Evolutionary conservation across 2,888 invertebrate species (phyloP).

Genomic region (Ellobium chinense): DNA sequence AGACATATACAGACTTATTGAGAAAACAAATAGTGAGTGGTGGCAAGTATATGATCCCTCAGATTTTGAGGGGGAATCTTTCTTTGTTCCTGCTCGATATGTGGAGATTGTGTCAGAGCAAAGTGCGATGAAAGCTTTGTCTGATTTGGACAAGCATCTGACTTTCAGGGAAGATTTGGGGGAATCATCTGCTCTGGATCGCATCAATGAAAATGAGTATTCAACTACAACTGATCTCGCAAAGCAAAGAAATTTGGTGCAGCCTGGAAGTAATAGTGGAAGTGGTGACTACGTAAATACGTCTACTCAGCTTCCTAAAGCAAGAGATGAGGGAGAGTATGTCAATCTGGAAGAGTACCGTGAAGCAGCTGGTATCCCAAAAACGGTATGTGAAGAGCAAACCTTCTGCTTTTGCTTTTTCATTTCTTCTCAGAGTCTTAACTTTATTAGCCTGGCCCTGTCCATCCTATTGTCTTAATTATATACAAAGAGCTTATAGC

Average conservation of each 20-base stretch:
- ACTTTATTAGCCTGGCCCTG: background rate
- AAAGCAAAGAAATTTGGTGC: background rate
- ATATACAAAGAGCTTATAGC: background rate
- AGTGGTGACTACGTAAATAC: conserved; percentile 2
- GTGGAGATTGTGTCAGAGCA: conserved; percentile 56
- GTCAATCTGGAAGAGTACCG: conserved; percentile 63
- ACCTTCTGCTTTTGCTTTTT: too few species aligned
- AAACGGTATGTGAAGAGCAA: conserved; percentile 9
- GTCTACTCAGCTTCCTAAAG: background rate
- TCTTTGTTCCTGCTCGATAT: conserved; percentile 72
- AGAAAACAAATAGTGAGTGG: conserved; percentile 61
- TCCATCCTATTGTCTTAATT: background rate
- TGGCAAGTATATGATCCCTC: conserved; percentile 60
- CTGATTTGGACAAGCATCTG: conserved; percentile 38
- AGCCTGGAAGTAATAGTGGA: background rate
- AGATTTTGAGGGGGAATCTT: conserved; percentile 55
- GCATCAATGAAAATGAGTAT: background rate
- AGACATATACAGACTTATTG: conserved; percentile 58
- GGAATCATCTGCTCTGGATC: background rate
- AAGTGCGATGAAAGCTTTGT: conserved; percentile 25
- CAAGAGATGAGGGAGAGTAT: conserved; percentile 59
- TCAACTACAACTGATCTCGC: background rate
- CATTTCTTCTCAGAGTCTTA: too few species aligned
- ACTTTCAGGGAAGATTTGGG: conserved; percentile 32
- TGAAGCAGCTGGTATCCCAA: conserved; percentile 51